Percentiles rank a stretch among this genome's conserved stretches.
phyloP scores from a whole-genome alignment of 2,888 invertebrate genomes.

The Andrena haemorrhoa region DNA sequence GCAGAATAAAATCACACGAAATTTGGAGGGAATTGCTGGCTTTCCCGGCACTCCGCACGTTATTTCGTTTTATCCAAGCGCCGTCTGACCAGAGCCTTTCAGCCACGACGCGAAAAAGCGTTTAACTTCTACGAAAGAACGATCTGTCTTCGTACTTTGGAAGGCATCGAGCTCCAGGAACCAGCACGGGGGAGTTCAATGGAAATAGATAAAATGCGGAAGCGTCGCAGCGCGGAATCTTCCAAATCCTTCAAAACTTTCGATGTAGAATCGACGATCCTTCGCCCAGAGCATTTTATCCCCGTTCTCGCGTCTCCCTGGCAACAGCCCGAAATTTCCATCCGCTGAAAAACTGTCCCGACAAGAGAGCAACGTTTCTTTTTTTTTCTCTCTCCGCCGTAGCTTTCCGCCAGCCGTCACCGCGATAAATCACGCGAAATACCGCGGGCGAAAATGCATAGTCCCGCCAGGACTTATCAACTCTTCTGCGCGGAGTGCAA shows the following conservation, averaged over 20 bases:
- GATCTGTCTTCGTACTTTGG: conserved; percentile 37
- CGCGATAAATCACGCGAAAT: conserved; percentile 55
- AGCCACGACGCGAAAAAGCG: conserved; percentile 11
- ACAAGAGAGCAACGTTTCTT: conserved; percentile 28
- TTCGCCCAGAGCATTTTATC: conserved; percentile 37
- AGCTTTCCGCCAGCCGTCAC: conserved; percentile 33
- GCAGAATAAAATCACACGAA: too few relatives aligned
- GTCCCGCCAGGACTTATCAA: conserved; percentile 32
- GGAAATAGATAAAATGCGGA: conserved; percentile 34
- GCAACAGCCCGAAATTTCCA: conserved; percentile 54
- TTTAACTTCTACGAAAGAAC: conserved; percentile 48
- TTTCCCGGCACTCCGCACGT: neutral
- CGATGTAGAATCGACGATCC: conserved; percentile 28
- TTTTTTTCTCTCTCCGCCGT: neutral
- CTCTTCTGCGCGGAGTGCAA: conserved; percentile 21
- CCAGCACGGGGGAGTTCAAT: conserved; percentile 30
- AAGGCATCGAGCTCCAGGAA: conserved; percentile 37
- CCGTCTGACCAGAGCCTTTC: conserved; percentile 2
- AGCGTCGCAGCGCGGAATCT: conserved; percentile 22
- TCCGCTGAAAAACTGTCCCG: conserved; percentile 45
- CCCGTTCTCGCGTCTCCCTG: neutral
- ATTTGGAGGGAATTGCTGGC: neutral
- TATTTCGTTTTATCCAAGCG: neutral
- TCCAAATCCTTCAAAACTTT: conserved; percentile 41
- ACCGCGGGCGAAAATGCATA: conserved; percentile 43